Percentiles rank a stretch among this genome's conserved stretches.
Evolutionary conservation across 2,797 vertebrate species (phyloP).

Genomic region (Sternarchorhynchus goeldii): DNA sequence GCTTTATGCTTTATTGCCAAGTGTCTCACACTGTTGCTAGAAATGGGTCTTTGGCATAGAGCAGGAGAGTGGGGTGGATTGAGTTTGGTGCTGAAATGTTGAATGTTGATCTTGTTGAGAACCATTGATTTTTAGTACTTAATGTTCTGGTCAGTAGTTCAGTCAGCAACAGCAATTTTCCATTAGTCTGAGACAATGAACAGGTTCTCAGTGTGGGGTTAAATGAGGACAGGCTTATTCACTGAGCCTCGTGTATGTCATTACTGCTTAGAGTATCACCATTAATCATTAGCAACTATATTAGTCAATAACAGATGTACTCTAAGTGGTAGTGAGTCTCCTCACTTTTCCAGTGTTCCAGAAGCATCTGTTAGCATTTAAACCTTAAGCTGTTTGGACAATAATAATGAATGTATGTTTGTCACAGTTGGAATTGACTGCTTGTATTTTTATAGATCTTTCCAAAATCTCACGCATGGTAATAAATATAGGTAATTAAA

Average conservation of each 20-base stretch:
- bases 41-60: background rate
- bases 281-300: conserved; percentile 21
- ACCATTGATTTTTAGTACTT: conserved; percentile 39
- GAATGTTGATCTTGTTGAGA: conserved; percentile 21
- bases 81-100: background rate
- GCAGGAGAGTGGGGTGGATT: background rate
- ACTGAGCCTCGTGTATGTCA: conserved; percentile 12
- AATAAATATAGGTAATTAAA: background rate
- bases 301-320: conserved; percentile 13
- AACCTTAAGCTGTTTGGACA: background rate
- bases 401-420: background rate
- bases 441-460: background rate
- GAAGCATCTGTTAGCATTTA: background rate
- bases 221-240: conserved; percentile 32
- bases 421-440: background rate
- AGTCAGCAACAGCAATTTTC: conserved; percentile 31
- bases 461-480: background rate
- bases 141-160: conserved; percentile 31
- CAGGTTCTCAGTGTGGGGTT: background rate
- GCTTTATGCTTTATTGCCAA: no score
- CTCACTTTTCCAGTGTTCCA: background rate
- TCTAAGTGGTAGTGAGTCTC: background rate
- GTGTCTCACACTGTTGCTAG: background rate
- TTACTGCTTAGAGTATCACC: conserved; percentile 20
- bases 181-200: conserved; percentile 31